phyloP scores from a whole-genome alignment of 2,797 vertebrate species.

The Leptatherina wallacei region DNA sequence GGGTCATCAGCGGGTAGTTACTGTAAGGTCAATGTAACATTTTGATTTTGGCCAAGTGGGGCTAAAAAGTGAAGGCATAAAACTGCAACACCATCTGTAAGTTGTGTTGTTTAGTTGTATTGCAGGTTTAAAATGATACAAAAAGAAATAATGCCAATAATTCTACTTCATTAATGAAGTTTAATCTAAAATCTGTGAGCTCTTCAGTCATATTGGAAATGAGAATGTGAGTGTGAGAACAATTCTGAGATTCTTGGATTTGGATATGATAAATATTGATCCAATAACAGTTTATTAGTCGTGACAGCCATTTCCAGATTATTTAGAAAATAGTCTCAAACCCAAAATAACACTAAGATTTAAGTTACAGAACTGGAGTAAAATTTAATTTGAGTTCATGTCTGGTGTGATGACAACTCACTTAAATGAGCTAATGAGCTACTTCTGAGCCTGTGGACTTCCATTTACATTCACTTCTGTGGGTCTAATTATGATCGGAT shows the following conservation, averaged over 20 bases:
- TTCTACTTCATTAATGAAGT: too few relatives aligned
- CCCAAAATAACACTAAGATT: constrained; percentile 27
- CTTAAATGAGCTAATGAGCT: constrained; percentile 59
- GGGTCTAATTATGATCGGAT: constrained; percentile 44
- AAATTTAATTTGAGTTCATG: constrained; percentile 38
- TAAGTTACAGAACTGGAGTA: constrained; percentile 42
- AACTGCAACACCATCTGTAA: neutral
- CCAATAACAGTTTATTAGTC: constrained; percentile 4
- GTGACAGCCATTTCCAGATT: neutral
- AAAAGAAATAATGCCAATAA: too few relatives aligned
- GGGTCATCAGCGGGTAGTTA: neutral
- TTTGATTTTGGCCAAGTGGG: neutral
- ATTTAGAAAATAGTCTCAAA: constrained; percentile 9
- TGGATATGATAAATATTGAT: neutral
- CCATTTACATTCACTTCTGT: constrained; percentile 27
- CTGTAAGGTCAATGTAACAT: neutral
- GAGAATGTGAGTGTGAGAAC: neutral
- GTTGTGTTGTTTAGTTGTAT: too few relatives aligned
- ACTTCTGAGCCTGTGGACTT: constrained; percentile 35
- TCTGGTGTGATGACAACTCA: constrained; percentile 45
- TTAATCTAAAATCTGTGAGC: too few relatives aligned
- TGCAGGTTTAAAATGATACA: too few relatives aligned
- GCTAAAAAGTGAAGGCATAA: neutral
- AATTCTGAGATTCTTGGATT: neutral
- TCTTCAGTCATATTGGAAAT: too few relatives aligned